These are phyloP conservation scores for Falco biarmicus DNA, from an alignment of 2,797 vertebrate species.

Conservation along the genomic window DNA sequence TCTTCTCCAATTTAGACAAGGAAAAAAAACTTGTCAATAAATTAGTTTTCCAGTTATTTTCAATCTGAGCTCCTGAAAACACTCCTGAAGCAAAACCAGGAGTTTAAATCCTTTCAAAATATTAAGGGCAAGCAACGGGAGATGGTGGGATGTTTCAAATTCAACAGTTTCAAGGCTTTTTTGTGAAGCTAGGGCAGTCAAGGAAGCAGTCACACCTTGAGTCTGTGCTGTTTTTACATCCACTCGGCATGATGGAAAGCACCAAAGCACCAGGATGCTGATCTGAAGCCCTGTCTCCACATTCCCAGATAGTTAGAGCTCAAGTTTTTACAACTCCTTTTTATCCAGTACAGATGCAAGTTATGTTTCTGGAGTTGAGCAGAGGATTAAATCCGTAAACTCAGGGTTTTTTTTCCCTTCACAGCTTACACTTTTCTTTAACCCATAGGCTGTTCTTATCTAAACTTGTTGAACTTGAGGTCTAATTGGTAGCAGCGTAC, in stretches of 20 bases:
- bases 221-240: not conserved
- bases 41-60: not conserved
- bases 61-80: not conserved
- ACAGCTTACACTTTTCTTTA: not conserved
- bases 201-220: not conserved
- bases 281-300: not conserved
- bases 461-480: not conserved
- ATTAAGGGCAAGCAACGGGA: not conserved
- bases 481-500: not conserved
- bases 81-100: not conserved
- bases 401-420: not conserved
- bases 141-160: not conserved
- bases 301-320: not conserved
- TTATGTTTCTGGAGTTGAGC: not conserved
- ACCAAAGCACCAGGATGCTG: not conserved
- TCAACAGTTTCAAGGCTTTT: not conserved
- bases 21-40: not conserved
- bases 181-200: not conserved
- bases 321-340: not conserved
- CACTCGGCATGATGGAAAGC: not conserved
- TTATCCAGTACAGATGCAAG: not conserved
- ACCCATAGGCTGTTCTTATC: not conserved
- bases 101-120: not conserved
- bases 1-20: not conserved
- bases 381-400: not conserved